Percentiles rank a stretch among this genome's conserved stretches.
Conservation (phyloP, 1,140 invertebrate genomes). For the Augochlora pura region DNA sequence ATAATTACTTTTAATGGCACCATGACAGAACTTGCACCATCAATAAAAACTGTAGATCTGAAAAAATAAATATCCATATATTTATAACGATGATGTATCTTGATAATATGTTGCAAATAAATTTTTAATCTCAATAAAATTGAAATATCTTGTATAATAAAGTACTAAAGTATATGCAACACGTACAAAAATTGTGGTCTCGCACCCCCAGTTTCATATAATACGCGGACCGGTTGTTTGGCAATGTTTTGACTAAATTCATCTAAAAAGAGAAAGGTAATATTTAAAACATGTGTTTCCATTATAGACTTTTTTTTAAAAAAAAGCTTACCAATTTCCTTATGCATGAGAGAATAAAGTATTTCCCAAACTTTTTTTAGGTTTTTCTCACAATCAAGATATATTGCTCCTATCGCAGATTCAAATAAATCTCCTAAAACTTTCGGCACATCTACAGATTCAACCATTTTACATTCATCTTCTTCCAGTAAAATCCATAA, state of each 20-base stretch:
- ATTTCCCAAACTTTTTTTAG: slow-evolving; percentile 92
- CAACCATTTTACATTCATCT: slow-evolving; percentile 83
- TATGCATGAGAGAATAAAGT: slow-evolving; percentile 85
- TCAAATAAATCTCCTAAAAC: slow-evolving; percentile 97
- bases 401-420: slow-evolving; percentile 93
- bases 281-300: background rate
- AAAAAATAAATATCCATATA: slow-evolving; percentile 56
- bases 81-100: too few species aligned
- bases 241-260: slow-evolving; percentile 91
- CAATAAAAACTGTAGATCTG: slow-evolving; percentile 68
- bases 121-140: too few species aligned
- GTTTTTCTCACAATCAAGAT: slow-evolving; percentile 90
- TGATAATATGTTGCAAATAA: too few species aligned
- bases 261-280: slow-evolving; percentile 73
- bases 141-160: too few species aligned
- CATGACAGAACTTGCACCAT: slow-evolving; percentile 80
- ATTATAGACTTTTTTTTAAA: background rate
- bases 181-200: slow-evolving; percentile 83
- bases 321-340: slow-evolving; percentile 84
- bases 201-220: slow-evolving; percentile 87
- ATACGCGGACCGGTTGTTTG: slow-evolving; percentile 91
- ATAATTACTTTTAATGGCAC: slow-evolving; percentile 83
- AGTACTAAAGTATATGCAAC: slow-evolving; percentile 24
- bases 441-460: slow-evolving; percentile 95
- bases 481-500: slow-evolving; percentile 85